phyloP scores from a whole-genome alignment of 1,140 invertebrate genomes.

The Chrysomallon squamiferum region DNA sequence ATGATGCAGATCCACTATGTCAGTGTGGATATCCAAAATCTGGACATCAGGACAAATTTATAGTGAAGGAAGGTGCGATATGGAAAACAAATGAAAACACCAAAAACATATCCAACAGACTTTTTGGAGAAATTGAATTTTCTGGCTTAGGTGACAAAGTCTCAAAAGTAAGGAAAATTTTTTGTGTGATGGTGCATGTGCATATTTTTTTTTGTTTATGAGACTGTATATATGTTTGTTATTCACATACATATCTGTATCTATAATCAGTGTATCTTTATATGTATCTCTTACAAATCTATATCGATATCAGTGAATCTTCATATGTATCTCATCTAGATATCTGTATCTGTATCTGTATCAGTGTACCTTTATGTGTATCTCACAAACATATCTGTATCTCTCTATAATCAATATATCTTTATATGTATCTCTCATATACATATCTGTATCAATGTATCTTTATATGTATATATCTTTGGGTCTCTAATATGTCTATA shows the following conservation, averaged over 20 bases:
- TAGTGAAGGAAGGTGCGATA: neutral
- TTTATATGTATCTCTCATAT: no score
- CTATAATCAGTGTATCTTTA: neutral
- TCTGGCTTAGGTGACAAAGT: constrained; percentile 41
- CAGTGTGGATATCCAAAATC: constrained; percentile 24
- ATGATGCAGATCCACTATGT: constrained; percentile 26
- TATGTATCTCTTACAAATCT: neutral
- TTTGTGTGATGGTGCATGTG: neutral
- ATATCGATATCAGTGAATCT: neutral
- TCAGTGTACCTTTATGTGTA: no score
- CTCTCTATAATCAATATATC: no score
- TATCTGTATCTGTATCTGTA: no score
- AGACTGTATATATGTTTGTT: no score
- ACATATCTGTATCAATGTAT: no score
- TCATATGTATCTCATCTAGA: no score
- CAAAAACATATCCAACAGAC: constrained; percentile 32
- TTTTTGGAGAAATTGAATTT: constrained; percentile 59
- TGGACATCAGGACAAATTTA: constrained; percentile 4
- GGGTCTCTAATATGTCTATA: no score
- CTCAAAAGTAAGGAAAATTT: constrained; percentile 33
- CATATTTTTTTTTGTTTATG: no score
- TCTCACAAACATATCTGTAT: no score
- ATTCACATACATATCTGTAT: no score
- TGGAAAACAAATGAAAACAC: constrained; percentile 29
- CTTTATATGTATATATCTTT: no score